phyloP scores from a whole-genome alignment of 2,113 vertebrate genomes.

The Scophthalmus maximus region DNA sequence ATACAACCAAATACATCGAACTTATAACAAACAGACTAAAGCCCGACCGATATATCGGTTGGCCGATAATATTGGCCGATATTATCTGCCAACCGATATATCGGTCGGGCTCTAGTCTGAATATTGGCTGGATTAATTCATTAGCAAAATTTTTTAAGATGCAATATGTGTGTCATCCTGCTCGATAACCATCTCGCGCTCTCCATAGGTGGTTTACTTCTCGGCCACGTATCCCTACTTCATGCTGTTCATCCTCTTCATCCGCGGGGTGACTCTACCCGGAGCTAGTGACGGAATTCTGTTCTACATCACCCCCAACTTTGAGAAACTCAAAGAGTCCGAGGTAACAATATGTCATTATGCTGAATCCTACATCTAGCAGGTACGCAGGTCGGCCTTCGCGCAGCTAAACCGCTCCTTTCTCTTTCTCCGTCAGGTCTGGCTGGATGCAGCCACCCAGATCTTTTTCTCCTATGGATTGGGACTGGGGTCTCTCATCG shows the following conservation, averaged over 20 bases:
- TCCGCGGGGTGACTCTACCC: constrained; percentile 96
- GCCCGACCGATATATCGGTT: too few species aligned
- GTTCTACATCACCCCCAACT: constrained; percentile 97
- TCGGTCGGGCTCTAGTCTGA: too few species aligned
- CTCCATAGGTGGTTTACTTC: constrained; percentile 96
- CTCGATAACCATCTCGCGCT: constrained; percentile 51
- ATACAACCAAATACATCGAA: not conserved
- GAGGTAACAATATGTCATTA: constrained; percentile 85
- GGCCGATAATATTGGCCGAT: too few species aligned
- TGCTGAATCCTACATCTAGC: constrained; percentile 20
- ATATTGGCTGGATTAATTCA: too few species aligned
- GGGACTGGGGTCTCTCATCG: constrained; percentile 96
- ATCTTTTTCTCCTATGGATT: constrained; percentile 99
- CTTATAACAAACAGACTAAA: too few species aligned
- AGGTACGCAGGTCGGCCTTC: constrained; percentile 18
- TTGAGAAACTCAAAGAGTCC: constrained; percentile 95
- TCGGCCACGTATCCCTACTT: constrained; percentile 98
- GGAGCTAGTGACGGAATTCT: constrained; percentile 94
- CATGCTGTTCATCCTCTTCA: constrained; percentile 98
- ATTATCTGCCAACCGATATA: too few species aligned
- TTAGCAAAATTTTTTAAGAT: too few species aligned
- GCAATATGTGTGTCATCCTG: not conserved
- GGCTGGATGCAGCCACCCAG: constrained; percentile 98
- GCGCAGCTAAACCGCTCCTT: constrained; percentile 37
- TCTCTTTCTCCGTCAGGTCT: constrained; percentile 87